These are phyloP conservation scores for Thomomys bottae DNA, from an alignment of 2,113 vertebrate genomes.

Conservation along the genomic window DNA sequence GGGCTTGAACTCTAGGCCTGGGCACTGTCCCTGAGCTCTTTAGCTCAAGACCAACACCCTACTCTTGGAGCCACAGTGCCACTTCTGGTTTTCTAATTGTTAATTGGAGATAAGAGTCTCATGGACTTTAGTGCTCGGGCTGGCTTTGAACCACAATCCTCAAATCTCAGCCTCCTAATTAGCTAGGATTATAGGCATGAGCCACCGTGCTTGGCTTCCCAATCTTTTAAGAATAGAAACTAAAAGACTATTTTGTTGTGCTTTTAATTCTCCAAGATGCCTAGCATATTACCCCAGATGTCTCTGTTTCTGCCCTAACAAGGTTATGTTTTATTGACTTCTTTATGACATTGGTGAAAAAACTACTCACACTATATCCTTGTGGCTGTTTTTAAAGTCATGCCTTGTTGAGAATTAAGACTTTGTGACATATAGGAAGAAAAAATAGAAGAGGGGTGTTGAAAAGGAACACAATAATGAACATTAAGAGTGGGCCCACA, in stretches of 20 bases:
- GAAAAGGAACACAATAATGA: constrained; percentile 20
- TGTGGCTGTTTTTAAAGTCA: constrained; percentile 20
- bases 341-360: not conserved
- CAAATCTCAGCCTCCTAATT: too few species aligned
- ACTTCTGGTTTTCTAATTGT: too few species aligned
- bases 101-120: too few species aligned
- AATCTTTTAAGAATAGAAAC: constrained; percentile 13
- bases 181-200: too few species aligned
- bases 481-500: not conserved
- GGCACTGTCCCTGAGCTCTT: too few species aligned
- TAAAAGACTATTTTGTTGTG: not conserved
- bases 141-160: too few species aligned
- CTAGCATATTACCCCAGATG: not conserved
- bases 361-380: not conserved
- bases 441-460: not conserved
- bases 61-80: too few species aligned
- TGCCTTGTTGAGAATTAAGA: constrained; percentile 7
- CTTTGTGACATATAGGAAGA: not conserved
- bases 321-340: constrained; percentile 13
- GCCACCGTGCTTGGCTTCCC: too few species aligned
- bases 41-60: too few species aligned
- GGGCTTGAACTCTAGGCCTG: too few species aligned
- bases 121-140: too few species aligned
- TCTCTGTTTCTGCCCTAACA: constrained; percentile 20
- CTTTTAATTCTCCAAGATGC: not conserved